phyloP scores from a whole-genome alignment of 1,140 invertebrate species.

The Macrosteles quadrilineatus region DNA sequence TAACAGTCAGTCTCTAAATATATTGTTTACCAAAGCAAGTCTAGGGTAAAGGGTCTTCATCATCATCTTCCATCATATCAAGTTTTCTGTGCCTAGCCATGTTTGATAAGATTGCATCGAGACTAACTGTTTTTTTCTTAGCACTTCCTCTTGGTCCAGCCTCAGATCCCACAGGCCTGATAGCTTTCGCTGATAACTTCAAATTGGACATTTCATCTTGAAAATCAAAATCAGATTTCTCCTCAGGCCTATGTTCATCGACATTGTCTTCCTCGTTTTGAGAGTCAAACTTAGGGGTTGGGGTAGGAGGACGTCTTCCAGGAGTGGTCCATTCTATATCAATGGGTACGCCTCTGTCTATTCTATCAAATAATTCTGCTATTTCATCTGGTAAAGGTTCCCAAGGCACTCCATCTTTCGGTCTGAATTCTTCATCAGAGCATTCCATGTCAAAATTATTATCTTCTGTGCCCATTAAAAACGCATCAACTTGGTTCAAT shows the following conservation, averaged over 20 bases:
- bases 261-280: constrained; percentile 29
- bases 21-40: no score
- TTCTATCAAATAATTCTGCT: constrained; percentile 42
- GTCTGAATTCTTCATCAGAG: constrained; percentile 45
- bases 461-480: no score
- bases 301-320: constrained; percentile 47
- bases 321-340: constrained; percentile 49
- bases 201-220: constrained; percentile 47
- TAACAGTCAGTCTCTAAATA: no score
- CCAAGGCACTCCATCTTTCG: constrained; percentile 36
- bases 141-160: constrained; percentile 48
- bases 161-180: constrained; percentile 38
- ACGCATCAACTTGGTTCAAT: no score
- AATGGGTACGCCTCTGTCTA: constrained; percentile 43
- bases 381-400: constrained; percentile 44
- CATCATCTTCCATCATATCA: constrained; percentile 43
- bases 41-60: constrained; percentile 10
- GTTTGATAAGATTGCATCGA: constrained; percentile 51
- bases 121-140: constrained; percentile 52
- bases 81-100: constrained; percentile 50
- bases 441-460: constrained; percentile 41
- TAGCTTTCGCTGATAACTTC: constrained; percentile 35
- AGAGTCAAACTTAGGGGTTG: constrained; percentile 38
- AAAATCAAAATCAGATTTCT: constrained; percentile 51
- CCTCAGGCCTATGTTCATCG: constrained; percentile 38